These are phyloP conservation scores for Antennarius striatus DNA, from an alignment of 2,113 vertebrate genomes.

Conservation along the genomic window DNA sequence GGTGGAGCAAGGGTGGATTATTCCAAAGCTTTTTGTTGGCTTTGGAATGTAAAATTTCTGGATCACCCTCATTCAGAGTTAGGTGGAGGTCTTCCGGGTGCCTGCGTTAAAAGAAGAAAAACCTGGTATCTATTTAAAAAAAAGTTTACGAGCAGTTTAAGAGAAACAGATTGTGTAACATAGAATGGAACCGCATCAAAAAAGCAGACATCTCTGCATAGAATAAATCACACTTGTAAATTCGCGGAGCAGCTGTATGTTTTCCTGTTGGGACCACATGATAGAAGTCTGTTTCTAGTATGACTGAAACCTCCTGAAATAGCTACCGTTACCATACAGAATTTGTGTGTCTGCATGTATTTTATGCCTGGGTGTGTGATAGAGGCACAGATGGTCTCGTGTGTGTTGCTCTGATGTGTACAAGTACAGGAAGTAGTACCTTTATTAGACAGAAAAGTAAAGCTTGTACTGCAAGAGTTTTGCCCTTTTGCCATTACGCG, in stretches of 20 bases:
- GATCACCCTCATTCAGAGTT: not conserved
- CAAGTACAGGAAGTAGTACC: constrained; percentile 7
- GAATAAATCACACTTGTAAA: too few species aligned
- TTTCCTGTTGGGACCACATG: not conserved
- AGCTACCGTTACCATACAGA: too few species aligned
- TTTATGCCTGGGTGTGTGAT: not conserved
- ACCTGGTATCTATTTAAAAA: too few species aligned
- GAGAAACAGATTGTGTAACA: too few species aligned
- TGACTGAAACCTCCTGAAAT: constrained; percentile 1
- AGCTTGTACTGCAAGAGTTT: not conserved
- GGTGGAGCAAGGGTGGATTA: constrained; percentile 49
- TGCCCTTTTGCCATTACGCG: constrained; percentile 8
- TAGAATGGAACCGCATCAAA: too few species aligned
- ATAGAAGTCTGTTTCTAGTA: constrained; percentile 11
- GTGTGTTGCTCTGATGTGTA: not conserved
- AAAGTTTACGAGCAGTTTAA: too few species aligned
- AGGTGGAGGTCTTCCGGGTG: too few species aligned
- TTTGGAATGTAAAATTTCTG: constrained; percentile 57
- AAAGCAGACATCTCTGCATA: too few species aligned
- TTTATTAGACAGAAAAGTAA: not conserved
- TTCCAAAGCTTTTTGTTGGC: constrained; percentile 42
- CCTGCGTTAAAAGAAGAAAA: too few species aligned
- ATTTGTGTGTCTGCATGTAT: constrained; percentile 1
- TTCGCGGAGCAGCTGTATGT: constrained; percentile 20
- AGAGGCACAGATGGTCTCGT: not conserved